Evolutionary conservation across 2,888 invertebrate species (phyloP).

Genomic region (Hypercompe scribonia): DNA sequence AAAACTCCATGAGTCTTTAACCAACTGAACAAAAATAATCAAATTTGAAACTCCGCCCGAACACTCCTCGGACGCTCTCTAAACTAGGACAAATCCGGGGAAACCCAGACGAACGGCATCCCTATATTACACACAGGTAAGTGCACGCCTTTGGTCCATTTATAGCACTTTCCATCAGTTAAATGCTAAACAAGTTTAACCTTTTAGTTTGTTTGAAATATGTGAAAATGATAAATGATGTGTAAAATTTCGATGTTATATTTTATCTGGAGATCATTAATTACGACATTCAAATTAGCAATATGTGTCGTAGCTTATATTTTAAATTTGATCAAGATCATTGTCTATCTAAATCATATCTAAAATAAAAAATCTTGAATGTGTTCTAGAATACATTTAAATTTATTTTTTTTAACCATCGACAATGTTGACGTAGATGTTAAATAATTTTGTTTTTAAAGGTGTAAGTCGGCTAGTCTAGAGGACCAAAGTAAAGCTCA

Average conservation of each 20-base stretch:
- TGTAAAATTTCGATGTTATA: background rate
- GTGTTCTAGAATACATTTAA: background rate
- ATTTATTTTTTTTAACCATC: background rate
- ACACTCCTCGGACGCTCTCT: no score
- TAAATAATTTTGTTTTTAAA: background rate
- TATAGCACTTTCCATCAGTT: slow-evolving; percentile 42
- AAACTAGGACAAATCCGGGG: no score
- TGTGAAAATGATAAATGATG: background rate
- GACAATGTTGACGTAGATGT: background rate
- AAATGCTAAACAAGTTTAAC: slow-evolving; percentile 45
- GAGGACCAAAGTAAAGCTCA: background rate
- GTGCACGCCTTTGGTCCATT: slow-evolving; percentile 47
- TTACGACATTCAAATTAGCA: background rate
- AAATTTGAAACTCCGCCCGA: no score
- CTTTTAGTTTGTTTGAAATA: slow-evolving; percentile 28
- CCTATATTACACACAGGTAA: slow-evolving; percentile 40
- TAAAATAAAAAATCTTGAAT: background rate
- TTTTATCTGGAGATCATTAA: background rate
- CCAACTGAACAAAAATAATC: no score
- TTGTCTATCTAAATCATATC: no score
- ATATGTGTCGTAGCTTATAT: background rate
- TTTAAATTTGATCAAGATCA: background rate
- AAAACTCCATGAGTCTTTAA: no score
- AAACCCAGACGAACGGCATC: no score
- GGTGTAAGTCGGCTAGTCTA: background rate